A percentile compares a stretch with the other conserved stretches of the same genome.
Conservation (phyloP, 2,888 invertebrate genomes). For the Diabrotica balteata region DNA sequence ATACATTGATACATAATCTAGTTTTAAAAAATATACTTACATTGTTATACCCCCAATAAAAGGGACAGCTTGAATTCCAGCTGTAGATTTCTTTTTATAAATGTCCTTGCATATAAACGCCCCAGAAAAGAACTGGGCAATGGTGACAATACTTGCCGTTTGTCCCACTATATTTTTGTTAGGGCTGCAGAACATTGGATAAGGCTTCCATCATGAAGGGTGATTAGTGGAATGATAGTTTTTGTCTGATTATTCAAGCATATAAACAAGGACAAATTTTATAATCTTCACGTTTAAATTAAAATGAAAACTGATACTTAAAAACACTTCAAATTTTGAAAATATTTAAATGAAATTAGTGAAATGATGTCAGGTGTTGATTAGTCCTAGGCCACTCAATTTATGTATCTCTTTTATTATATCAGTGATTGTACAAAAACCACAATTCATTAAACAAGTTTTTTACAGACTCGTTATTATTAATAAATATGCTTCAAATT, state of each 20-base stretch:
- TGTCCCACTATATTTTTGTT: conserved; percentile 73
- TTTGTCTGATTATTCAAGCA: background rate
- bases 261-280: background rate
- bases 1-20: too few species aligned
- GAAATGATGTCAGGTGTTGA: too few species aligned
- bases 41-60: conserved; percentile 80
- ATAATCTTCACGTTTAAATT: too few species aligned
- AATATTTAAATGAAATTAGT: too few species aligned
- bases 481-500: too few species aligned
- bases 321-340: too few species aligned
- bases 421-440: too few species aligned
- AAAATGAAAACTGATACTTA: too few species aligned
- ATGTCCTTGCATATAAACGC: conserved; percentile 77
- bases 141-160: conserved; percentile 77
- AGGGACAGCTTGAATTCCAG: conserved; percentile 71
- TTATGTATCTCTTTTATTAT: too few species aligned
- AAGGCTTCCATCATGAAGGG: conserved; percentile 61
- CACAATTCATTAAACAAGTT: too few species aligned
- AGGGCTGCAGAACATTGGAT: conserved; percentile 66
- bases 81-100: conserved; percentile 71
- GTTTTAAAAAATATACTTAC: conserved; percentile 64
- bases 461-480: too few species aligned
- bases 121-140: conserved; percentile 84
- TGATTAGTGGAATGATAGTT: background rate
- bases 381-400: too few species aligned